Percentiles rank a stretch among this genome's conserved stretches.
Conservation (phyloP, 1,140 invertebrate species). For the Arctopsyche grandis region DNA sequence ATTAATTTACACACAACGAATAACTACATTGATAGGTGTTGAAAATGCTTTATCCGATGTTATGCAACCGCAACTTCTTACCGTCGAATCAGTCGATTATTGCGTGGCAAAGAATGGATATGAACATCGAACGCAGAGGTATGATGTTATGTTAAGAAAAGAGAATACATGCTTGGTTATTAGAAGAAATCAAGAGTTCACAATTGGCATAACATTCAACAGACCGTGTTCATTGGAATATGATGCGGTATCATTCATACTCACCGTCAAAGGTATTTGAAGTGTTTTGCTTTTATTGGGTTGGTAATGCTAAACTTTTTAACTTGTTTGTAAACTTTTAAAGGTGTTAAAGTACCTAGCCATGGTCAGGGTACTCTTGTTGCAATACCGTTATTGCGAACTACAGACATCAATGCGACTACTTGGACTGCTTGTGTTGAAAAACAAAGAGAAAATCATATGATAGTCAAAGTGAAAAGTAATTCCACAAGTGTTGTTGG, state of each 20-base stretch:
- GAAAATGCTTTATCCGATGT: too few species aligned
- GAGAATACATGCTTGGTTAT: conserved; percentile 77
- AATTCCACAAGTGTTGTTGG: conserved; percentile 81
- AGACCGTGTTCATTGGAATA: conserved; percentile 76
- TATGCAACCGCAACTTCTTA: neutral
- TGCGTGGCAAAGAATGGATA: conserved; percentile 77
- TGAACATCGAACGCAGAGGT: conserved; percentile 80
- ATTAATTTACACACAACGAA: too few species aligned
- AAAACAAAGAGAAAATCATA: conserved; percentile 64
- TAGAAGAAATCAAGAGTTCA: conserved; percentile 84
- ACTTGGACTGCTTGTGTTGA: conserved; percentile 58
- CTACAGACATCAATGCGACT: too few species aligned
- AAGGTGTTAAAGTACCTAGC: conserved; percentile 79
- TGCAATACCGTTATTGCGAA: conserved; percentile 71
- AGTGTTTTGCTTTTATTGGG: neutral
- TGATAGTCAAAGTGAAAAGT: conserved; percentile 76
- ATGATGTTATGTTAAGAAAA: conserved; percentile 75
- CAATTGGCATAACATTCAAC: conserved; percentile 76
- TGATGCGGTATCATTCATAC: conserved; percentile 88
- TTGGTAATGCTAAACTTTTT: too few species aligned
- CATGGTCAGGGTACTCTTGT: conserved; percentile 84
- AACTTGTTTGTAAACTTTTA: conserved; percentile 39
- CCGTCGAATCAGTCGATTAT: conserved; percentile 69
- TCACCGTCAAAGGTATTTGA: conserved; percentile 76
- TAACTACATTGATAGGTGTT: too few species aligned